Conservation (phyloP, 2,888 invertebrate genomes). For the Scotopteryx bipunctaria region DNA sequence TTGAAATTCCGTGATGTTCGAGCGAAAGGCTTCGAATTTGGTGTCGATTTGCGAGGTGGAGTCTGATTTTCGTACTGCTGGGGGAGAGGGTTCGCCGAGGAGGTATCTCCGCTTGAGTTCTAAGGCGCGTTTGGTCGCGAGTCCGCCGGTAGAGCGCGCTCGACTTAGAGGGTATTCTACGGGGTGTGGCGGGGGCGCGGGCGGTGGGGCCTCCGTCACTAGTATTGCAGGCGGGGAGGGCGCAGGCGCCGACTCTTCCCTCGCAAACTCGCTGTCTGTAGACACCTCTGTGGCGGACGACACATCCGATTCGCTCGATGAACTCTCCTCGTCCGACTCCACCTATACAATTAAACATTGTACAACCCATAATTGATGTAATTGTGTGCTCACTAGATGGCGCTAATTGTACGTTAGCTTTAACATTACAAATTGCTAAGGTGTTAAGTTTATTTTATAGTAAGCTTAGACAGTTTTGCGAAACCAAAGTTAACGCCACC, state of each 20-base stretch:
- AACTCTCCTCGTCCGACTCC: slow-evolving; percentile 81
- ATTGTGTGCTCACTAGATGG: neutral
- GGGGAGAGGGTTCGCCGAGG: slow-evolving; percentile 87
- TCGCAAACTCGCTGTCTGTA: slow-evolving; percentile 95
- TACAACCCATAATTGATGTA: neutral
- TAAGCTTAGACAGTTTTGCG: neutral
- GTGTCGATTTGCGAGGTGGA: slow-evolving; percentile 93
- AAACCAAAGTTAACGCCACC: slow-evolving; percentile 1
- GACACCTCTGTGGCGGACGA: slow-evolving; percentile 96
- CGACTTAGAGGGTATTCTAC: slow-evolving; percentile 91
- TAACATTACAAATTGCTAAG: too few species aligned
- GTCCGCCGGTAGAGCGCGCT: slow-evolving; percentile 93
- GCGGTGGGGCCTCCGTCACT: slow-evolving; percentile 91
- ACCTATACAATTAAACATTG: slow-evolving; percentile 51
- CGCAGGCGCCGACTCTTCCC: slow-evolving; percentile 87
- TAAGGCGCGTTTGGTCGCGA: slow-evolving; percentile 93
- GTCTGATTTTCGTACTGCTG: slow-evolving; percentile 90
- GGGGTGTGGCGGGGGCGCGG: slow-evolving; percentile 83
- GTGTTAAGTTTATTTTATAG: too few species aligned
- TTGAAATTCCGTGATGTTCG: slow-evolving; percentile 94
- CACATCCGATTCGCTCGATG: slow-evolving; percentile 86
- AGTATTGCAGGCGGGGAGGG: slow-evolving; percentile 90
- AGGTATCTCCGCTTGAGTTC: slow-evolving; percentile 94
- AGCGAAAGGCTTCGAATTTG: slow-evolving; percentile 92
- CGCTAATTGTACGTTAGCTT: neutral